phyloP scores from a whole-genome alignment of 1,140 invertebrate genomes.

The Camponotus vicinus region DNA sequence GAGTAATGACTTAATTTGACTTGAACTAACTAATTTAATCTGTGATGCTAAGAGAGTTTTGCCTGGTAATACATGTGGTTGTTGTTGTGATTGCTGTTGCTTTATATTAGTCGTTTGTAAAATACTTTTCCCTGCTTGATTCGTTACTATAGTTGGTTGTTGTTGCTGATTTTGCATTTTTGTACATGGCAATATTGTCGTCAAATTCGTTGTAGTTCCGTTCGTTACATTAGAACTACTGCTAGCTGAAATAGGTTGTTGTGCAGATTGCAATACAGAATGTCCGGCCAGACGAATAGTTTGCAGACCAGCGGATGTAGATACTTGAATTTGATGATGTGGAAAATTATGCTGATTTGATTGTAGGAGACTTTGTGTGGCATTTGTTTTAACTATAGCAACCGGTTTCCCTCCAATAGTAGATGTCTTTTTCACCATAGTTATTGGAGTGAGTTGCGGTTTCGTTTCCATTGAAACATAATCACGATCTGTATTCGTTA shows the following conservation, averaged over 20 bases:
- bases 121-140: slow-evolving; percentile 84
- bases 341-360: slow-evolving; percentile 85
- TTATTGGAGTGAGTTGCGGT: slow-evolving; percentile 56
- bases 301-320: slow-evolving; percentile 86
- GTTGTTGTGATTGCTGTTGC: slow-evolving; percentile 78
- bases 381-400: slow-evolving; percentile 82
- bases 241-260: slow-evolving; percentile 74
- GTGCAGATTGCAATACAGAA: slow-evolving; percentile 84
- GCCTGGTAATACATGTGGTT: slow-evolving; percentile 82
- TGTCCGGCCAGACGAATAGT: slow-evolving; percentile 86
- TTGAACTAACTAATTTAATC: slow-evolving; percentile 84
- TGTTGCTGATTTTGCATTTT: slow-evolving; percentile 79
- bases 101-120: slow-evolving; percentile 83
- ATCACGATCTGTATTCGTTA: slow-evolving; percentile 59
- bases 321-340: slow-evolving; percentile 85
- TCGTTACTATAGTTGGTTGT: slow-evolving; percentile 79
- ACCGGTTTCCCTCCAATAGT: slow-evolving; percentile 82
- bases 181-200: slow-evolving; percentile 81
- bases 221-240: slow-evolving; percentile 55
- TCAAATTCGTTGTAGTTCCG: slow-evolving; percentile 77
- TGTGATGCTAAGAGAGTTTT: slow-evolving; percentile 84
- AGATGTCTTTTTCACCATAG: slow-evolving; percentile 74
- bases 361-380: slow-evolving; percentile 83
- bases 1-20: slow-evolving; percentile 84
- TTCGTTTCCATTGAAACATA: slow-evolving; percentile 60